Base-by-base conservation (phyloP, 2,888 invertebrate species). In the Teleiodes luculella region DNA sequence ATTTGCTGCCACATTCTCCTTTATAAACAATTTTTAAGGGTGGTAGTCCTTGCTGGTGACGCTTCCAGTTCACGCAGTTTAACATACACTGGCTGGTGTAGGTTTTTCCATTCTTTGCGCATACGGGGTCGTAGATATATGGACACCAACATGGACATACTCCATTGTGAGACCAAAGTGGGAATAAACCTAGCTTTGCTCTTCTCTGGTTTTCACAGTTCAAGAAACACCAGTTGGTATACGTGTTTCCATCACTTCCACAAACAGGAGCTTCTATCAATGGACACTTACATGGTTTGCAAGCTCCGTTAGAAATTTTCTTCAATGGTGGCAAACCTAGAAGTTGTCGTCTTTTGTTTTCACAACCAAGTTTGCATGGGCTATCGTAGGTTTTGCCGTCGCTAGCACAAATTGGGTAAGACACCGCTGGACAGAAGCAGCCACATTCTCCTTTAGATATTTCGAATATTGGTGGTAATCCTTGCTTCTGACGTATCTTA, bases 71-170 rank as follows among this genome's bases (percentile, higher is more conserved):
- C 48, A 60, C 59, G 18, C 53, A 56, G n/a, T 53, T 50, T 1
- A 70, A 49, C 5, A 48, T 4, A 30, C 67, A 70, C 11, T 48
- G 48, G 74, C 91, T 93, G 55, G 84, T 81, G 76, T 94, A 95
- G 0, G 93, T 93, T 55, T 90, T 86, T 1, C 63, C 64, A 48
- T 69, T 62, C 6, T 46, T 57, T 1, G 62, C 71, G 37, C 68
- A 69, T 1, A 70, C 61, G 6, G 64, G 67, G n/a, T 58, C 54
- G 30, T 57, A 54, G 13, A 46, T 36, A 3, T 31, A n/a, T 18
- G 56, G 35, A 51, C 65, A 67, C 2, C 36, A 1, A 18, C 61
- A 60, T 6, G 46, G 18, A 14, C 46, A 47, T 10, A 11, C 14
- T 7, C 46, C 46, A 31, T 47, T 33, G 0, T 11, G 11, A 16